A percentile compares a stretch with the other conserved stretches of the same genome.
These are phyloP conservation scores for Marronus borbonicus DNA, from an alignment of 2,888 invertebrate genomes.

Conservation along the genomic window DNA sequence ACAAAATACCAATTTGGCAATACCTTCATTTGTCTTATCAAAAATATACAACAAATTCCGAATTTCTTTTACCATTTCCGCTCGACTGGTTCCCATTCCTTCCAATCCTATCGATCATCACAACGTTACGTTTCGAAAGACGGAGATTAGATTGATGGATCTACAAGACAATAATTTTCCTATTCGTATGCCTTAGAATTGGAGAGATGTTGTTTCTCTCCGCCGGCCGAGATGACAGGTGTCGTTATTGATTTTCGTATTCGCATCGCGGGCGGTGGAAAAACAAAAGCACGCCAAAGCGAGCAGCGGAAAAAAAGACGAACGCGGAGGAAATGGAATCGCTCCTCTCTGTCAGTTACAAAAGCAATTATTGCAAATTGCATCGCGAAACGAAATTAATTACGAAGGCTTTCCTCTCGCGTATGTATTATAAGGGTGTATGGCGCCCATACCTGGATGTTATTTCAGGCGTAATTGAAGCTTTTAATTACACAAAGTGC, in stretches of 20 bases:
- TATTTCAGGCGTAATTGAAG: background rate
- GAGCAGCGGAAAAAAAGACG: background rate
- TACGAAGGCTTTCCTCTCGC: background rate
- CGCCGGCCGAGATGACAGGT: background rate
- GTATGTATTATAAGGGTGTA: too few relatives aligned
- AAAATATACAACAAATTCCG: too few relatives aligned
- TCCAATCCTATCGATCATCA: too few relatives aligned
- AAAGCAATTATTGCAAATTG: background rate
- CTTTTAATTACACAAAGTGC: background rate
- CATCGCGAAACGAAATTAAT: background rate
- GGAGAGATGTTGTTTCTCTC: background rate
- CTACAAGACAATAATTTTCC: background rate
- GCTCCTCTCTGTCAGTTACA: background rate
- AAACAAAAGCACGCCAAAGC: conserved; percentile 5
- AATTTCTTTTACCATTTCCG: too few relatives aligned
- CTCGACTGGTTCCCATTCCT: too few relatives aligned
- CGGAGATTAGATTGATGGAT: conserved; percentile 9
- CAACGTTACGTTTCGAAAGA: too few relatives aligned
- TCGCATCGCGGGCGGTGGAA: background rate
- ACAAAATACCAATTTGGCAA: too few relatives aligned
- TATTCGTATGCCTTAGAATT: background rate
- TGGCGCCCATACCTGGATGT: too few relatives aligned
- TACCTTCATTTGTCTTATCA: too few relatives aligned
- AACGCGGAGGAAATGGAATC: conserved; percentile 1
- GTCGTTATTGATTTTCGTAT: background rate